Evolutionary conservation across 1,140 invertebrate genomes (phyloP), one percentile per base, ranked within the genome.

Genomic region (Bombus terrestris): DNA sequence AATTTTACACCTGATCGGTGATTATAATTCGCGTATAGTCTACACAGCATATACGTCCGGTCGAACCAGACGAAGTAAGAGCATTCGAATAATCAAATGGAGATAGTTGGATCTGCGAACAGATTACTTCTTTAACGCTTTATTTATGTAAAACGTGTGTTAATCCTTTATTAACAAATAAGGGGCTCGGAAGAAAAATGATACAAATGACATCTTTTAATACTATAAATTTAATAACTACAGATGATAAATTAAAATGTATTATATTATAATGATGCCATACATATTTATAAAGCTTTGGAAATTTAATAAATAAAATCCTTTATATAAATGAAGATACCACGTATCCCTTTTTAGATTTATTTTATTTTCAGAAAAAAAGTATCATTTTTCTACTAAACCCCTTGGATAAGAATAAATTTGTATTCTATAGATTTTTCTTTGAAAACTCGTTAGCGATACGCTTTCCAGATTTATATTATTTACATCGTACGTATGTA

Each of bases 11-110:
- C 72, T 86, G 72, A 85, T 83, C 79, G 86, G 85, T 82, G 85
- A 74, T 90, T 81, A 87, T 79, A 89, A 90, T 88, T 93, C 75
- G 89, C 87, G 81, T 93, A 93, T 94, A 94, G 92, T 94, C 93
- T 86, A 93, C 93, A 94, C 93, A 94, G 93, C 93, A 93, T 91
- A 88, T 91, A 59, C 76, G 73, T 69, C 88, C 62, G 88, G 37
- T 43, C 43, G 47, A 77, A 41, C 62, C 69, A 73, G 75, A 71
- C 59, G 57, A 41, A 72, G 80, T 85, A 69, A 85, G 41, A 81
- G 72, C 59, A 53, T 73, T 86, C 47, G 39, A 77, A 41, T 43
- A 72, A 69, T 80, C 57, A 86, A 81, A 82, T 43, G 64, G 37
- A 82, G 86, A 88, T 66, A 85, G 64, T 64, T 35, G 18, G 25